These are phyloP conservation scores for Hydropotes inermis DNA, from an alignment of 2,113 vertebrate genomes.

Conservation along the genomic window DNA sequence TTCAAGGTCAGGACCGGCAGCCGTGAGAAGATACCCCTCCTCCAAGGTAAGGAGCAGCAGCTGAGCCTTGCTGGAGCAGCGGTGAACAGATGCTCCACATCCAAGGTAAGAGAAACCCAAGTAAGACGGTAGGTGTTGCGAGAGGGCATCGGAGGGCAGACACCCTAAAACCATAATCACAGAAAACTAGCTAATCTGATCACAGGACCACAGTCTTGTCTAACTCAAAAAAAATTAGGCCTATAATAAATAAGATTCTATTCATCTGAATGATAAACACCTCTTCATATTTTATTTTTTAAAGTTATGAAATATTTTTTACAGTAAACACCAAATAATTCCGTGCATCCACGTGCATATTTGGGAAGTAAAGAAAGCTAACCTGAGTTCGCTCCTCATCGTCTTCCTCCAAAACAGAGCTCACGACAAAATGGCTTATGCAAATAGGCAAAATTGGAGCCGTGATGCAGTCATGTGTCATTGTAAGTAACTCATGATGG, in stretches of 20 bases:
- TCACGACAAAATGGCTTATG: not conserved
- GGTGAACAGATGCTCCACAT: too few relatives aligned
- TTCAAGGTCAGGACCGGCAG: too few relatives aligned
- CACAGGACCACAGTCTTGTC: too few relatives aligned
- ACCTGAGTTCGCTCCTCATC: not conserved
- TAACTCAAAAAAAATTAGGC: not conserved
- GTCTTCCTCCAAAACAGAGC: not conserved
- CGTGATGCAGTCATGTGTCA: not conserved
- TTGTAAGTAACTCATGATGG: not conserved
- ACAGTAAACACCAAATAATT: not conserved
- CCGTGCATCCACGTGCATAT: not conserved
- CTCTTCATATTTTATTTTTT: not conserved
- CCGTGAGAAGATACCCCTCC: too few relatives aligned
- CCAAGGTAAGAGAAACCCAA: too few relatives aligned
- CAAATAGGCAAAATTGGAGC: fast-evolving
- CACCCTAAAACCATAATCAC: too few relatives aligned
- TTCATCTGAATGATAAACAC: not conserved
- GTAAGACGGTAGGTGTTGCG: too few relatives aligned
- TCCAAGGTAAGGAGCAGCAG: too few relatives aligned
- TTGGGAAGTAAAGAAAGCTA: not conserved
- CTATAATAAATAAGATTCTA: not conserved
- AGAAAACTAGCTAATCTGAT: too few relatives aligned
- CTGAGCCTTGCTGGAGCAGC: too few relatives aligned
- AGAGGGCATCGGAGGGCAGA: too few relatives aligned
- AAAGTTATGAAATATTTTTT: not conserved